These are phyloP conservation scores for Notoglanidium macrostoma DNA, from an alignment of 2,797 vertebrate species.

Conservation along the genomic window DNA sequence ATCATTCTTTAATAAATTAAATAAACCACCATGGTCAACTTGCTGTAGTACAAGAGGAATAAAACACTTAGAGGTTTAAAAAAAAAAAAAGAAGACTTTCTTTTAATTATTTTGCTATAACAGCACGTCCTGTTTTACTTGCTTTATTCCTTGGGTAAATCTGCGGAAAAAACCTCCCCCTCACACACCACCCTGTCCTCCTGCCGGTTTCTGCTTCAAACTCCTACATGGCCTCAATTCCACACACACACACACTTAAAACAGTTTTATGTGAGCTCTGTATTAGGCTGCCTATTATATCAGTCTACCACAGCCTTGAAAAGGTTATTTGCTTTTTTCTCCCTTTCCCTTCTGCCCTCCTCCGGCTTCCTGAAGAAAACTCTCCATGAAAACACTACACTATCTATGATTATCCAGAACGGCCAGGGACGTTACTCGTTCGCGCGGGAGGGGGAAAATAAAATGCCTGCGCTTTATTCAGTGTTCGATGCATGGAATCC, in stretches of 20 bases:
- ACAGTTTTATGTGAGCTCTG: slow-evolving; percentile 22
- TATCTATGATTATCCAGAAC: slow-evolving; percentile 29
- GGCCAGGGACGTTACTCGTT: slow-evolving; percentile 34
- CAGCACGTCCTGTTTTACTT: background rate
- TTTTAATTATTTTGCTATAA: background rate
- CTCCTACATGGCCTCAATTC: slow-evolving; percentile 29
- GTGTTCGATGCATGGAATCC: slow-evolving; percentile 21
- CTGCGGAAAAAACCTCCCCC: background rate
- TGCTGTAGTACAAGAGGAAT: background rate
- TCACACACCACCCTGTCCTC: background rate
- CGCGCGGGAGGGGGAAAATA: background rate
- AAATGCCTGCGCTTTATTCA: slow-evolving; percentile 13
- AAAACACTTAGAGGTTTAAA: background rate
- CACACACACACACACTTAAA: background rate
- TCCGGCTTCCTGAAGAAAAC: background rate
- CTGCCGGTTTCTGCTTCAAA: background rate
- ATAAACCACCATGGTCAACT: background rate
- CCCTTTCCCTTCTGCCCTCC: background rate
- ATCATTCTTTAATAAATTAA: background rate
- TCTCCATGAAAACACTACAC: slow-evolving; percentile 31
- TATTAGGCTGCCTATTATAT: slow-evolving; percentile 22
- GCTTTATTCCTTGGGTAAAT: background rate
- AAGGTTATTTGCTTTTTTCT: background rate
- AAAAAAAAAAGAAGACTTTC: too few relatives aligned
- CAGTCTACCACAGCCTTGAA: background rate